These are phyloP conservation scores for Dorcus hopei DNA, from an alignment of 2,888 invertebrate species.

Conservation along the genomic window DNA sequence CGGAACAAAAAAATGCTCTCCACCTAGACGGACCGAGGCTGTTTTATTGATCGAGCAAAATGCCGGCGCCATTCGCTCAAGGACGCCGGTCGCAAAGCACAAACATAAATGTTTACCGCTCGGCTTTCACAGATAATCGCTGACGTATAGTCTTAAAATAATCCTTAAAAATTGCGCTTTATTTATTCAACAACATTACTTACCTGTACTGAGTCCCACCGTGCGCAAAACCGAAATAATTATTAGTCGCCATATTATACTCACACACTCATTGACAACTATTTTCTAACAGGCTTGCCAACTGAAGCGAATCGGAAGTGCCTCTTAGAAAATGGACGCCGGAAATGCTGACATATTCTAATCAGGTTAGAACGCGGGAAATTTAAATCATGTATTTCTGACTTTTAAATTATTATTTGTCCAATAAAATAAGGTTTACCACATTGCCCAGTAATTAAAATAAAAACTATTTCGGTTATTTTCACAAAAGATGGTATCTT, in stretches of 20 bases:
- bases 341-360: conserved; percentile 6
- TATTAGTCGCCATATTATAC: conserved; percentile 75
- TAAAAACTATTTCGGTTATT: too few relatives aligned
- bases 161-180: neutral
- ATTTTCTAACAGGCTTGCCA: conserved; percentile 23
- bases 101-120: conserved; percentile 7
- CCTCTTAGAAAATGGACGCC: neutral
- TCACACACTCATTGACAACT: conserved; percentile 32
- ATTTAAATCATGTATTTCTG: too few relatives aligned
- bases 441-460: too few relatives aligned
- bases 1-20: conserved; percentile 14
- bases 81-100: conserved; percentile 40
- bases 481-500: too few relatives aligned
- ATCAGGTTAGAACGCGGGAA: too few relatives aligned
- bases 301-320: conserved; percentile 18
- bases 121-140: neutral
- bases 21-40: conserved; percentile 13
- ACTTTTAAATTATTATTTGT: neutral
- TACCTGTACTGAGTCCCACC: conserved; percentile 91
- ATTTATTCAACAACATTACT: conserved; percentile 41
- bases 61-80: conserved; percentile 48
- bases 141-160: conserved; percentile 1
- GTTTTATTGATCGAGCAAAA: conserved; percentile 46
- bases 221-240: conserved; percentile 93
- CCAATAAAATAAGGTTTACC: too few relatives aligned